Base-by-base conservation (phyloP, 2,113 vertebrate genomes). In the Pangasianodon hypophthalmus region DNA sequence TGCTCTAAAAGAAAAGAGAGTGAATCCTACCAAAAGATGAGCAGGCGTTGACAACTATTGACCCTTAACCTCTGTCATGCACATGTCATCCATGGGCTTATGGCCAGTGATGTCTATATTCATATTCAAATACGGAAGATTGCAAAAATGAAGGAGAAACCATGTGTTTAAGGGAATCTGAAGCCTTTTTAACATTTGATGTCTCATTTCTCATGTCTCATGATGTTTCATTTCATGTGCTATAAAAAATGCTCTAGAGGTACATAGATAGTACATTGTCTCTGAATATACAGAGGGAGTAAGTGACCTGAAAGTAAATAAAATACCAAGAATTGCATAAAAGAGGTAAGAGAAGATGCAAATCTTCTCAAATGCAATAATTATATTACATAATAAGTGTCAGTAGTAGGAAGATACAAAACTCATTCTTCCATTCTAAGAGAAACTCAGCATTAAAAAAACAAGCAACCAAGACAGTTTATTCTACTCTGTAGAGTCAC, bases 31-130 rank as follows among this genome's bases (percentile, higher is more conserved):
- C 21, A 69, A 92, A 87, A 90, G 67, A 87, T 69, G 87, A 90
- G 75, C 83, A 86, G 91, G 85, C 89, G 26, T 81, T 91, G 89
- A 88, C 87, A 88, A 89, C 91, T 87, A 90, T 87, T 92, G 87
- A 89, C 87, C 87, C 58, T 26, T 48, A 54, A 87, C 84, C 87
- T 84, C 79, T 85, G 91, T 89, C 89, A 92, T 86, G 87, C 83
- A 89, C 48, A 83, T 90, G 69, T 90, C 85, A 89, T 80, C 58
- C 32, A 44, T 75, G 19, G 91, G 87, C 84, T 90, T 87, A 88
- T 50, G 71, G 77, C 73, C 77, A 73, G 73, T 88, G 87, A 92
- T 88, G 89, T 92, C 87, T 92, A 81, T 88, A 91, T 91, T 91
- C 52, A 79, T 26, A 26, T 90, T 87, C 64, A 84, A 88, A 88